phyloP scores from a whole-genome alignment of 30 jellyfish, hydroid and myxozoan genomes.

The Rhopilema esculentum region DNA sequence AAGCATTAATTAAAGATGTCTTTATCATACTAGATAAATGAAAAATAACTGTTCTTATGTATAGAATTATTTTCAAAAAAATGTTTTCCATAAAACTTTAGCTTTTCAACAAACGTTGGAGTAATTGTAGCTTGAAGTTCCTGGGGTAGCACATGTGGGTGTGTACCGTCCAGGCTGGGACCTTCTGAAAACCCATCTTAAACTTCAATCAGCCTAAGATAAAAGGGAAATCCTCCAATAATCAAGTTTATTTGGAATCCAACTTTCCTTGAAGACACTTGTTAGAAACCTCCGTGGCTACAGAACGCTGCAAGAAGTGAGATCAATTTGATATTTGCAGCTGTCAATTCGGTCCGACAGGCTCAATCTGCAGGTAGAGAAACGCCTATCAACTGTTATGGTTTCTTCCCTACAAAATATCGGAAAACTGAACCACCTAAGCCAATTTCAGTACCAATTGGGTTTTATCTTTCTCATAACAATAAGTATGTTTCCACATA shows the following conservation, averaged over 20 bases:
- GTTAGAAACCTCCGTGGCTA: not conserved
- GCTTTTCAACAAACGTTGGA: not conserved
- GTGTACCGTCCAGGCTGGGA: not conserved
- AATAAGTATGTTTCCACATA: not conserved
- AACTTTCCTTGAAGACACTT: not conserved
- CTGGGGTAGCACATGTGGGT: not conserved
- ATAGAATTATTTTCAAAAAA: not conserved
- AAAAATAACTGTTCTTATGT: no score
- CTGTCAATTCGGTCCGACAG: slow-evolving; percentile 18
- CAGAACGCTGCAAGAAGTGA: slow-evolving; percentile 1
- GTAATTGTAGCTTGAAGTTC: no score
- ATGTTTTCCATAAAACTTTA: not conserved
- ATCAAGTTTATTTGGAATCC: not conserved
- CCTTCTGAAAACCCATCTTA: not conserved
- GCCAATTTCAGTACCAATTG: not conserved
- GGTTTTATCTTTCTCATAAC: not conserved
- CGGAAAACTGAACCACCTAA: not conserved
- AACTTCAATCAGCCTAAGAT: not conserved
- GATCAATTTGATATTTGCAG: slow-evolving; percentile 19
- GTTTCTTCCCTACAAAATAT: not conserved
- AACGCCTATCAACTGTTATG: slow-evolving; percentile 18
- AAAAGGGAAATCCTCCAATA: not conserved
- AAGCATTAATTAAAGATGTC: slow-evolving; percentile 21
- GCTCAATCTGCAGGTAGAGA: slow-evolving; percentile 36
- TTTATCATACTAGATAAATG: not conserved